Base-by-base conservation (phyloP, 2,888 invertebrate species). In the Drosophila anomelani region DNA sequence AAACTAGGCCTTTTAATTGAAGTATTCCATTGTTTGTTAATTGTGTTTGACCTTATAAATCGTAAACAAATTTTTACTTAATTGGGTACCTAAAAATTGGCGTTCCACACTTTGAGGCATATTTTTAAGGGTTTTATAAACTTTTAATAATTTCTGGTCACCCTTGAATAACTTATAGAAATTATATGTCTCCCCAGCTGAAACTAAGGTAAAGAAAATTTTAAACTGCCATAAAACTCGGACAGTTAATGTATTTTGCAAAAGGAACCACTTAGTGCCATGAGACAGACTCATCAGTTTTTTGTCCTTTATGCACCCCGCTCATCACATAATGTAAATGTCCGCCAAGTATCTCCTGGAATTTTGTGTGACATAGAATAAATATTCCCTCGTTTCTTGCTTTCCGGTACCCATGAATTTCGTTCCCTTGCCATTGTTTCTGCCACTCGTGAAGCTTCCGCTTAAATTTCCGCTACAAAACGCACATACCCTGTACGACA, bases 381-480 rank as follows among this genome's bases (percentile, higher is more conserved):
- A 72, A 75, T 66, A 55, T 49, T 34, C 41, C 10, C 47, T 8
- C 9, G 15, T 54, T 61, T 54, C 53, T 29, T 51, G 57, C 29
- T 64, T 68, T 44, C 34, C 67, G 15, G 38, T 39, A 20, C 10
- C 20, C 47, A 15, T 39, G 41, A 12, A 20, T 15, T 8, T 39
- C 13, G 29, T 23, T 13, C 10, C 20, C 46, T 8, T 53, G 13
- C 23, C 74, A 70, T 68, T 76, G 67, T 76, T 78, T 75, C 68
- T 56, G 59, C 49, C 34, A 34, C 51, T 71, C 63, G 58, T 62
- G 57, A 39, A 70, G 76, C 85, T 81, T 87, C 83, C 85, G 88
- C 76, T 74, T 53, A n/a, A 78, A 58, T 75, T 81, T 86, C 79
- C 76, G 79, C 67, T 59, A 56, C 55, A 51, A 61, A 73, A 73